Percentiles rank a stretch among this genome's conserved stretches.
Conservation (phyloP, 2,113 vertebrate genomes). For the Heteronetta atricapilla region DNA sequence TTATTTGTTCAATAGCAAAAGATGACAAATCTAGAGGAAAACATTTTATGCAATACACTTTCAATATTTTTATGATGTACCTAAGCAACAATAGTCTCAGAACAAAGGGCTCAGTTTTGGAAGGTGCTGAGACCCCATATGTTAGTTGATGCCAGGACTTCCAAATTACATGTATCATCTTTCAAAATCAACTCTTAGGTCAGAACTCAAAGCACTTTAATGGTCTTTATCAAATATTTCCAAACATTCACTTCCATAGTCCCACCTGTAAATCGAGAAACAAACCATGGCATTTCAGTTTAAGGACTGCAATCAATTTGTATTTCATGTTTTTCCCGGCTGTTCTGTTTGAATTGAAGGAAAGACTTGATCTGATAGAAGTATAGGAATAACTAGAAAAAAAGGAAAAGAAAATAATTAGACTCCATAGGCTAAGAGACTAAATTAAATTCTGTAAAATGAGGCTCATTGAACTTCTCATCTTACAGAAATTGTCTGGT, state of each 20-base stretch:
- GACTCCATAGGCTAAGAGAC: background rate
- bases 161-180: background rate
- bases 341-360: slow-evolving; percentile 74
- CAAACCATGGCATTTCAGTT: slow-evolving; percentile 85
- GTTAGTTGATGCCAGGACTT: background rate
- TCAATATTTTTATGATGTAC: background rate
- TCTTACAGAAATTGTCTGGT: background rate
- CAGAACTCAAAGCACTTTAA: background rate
- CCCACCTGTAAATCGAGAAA: slow-evolving; percentile 88
- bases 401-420: background rate
- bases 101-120: background rate
- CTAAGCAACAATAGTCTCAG: background rate
- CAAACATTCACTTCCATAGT: background rate
- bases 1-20: background rate
- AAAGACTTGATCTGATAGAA: slow-evolving; percentile 87
- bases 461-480: background rate
- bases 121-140: background rate
- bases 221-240: background rate
- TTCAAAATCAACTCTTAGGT: background rate
- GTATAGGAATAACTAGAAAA: slow-evolving; percentile 81
- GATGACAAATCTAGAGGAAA: background rate
- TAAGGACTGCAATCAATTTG: slow-evolving; percentile 84
- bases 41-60: background rate
- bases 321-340: slow-evolving; percentile 83
- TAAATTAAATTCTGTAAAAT: background rate